phyloP scores from a whole-genome alignment of 1,140 invertebrate species.

The Drosophila baimaii region DNA sequence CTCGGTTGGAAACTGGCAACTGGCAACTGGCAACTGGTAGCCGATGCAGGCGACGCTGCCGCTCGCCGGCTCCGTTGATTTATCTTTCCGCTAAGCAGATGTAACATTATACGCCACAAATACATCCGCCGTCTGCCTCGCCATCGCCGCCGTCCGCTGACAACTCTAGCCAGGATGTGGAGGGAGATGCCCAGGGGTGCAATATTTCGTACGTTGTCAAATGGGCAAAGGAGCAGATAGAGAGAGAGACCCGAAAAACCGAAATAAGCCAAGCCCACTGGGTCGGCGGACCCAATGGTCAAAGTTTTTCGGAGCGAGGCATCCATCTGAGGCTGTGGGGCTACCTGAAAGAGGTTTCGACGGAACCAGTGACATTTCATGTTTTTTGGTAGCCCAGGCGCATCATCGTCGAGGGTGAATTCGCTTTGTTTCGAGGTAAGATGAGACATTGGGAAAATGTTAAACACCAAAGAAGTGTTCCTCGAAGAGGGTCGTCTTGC shows the following conservation, averaged over 20 bases:
- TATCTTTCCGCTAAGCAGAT: conserved; percentile 83
- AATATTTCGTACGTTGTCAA: conserved; percentile 82
- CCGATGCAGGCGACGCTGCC: conserved; percentile 63
- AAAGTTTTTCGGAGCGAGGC: conserved; percentile 33
- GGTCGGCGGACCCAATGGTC: conserved; percentile 34
- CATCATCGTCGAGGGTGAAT: background rate
- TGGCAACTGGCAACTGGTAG: conserved; percentile 34
- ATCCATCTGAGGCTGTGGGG: conserved; percentile 44
- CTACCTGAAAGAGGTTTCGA: conserved; percentile 40
- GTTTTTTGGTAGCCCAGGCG: conserved; percentile 20
- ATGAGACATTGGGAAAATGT: conserved; percentile 12
- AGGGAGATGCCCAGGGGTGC: conserved; percentile 69
- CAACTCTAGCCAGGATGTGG: conserved; percentile 61
- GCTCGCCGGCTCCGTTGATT: conserved; percentile 71
- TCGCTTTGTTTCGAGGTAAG: conserved; percentile 7
- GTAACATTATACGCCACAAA: conserved; percentile 83
- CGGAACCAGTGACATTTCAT: conserved; percentile 41
- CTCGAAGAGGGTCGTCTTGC: background rate
- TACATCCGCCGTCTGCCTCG: conserved; percentile 64
- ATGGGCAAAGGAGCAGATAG: conserved; percentile 58
- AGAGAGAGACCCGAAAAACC: conserved; percentile 40
- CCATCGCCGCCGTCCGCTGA: conserved; percentile 53
- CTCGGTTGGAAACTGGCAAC: conserved; percentile 35
- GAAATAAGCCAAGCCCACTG: conserved; percentile 25
- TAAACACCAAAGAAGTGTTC: background rate